phyloP scores from a whole-genome alignment of 2,888 invertebrate genomes.

The Adineta ricciae region DNA sequence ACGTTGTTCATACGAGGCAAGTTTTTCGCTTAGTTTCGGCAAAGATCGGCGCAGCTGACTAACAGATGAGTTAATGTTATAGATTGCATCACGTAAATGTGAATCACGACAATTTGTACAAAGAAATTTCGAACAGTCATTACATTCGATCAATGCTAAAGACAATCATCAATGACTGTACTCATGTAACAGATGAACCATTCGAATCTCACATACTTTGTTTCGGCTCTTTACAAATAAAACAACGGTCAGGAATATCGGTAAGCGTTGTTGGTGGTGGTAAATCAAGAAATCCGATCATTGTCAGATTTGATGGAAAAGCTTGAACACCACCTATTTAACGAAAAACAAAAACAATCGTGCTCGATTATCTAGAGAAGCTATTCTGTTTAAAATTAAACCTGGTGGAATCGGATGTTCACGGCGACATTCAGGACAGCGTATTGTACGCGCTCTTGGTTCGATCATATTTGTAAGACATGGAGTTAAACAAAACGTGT shows the following conservation, averaged over 20 bases:
- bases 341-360: not conserved
- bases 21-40: slow-evolving; percentile 52
- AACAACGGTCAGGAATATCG: not conserved
- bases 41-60: slow-evolving; percentile 61
- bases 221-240: slow-evolving; percentile 10
- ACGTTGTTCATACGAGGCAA: slow-evolving; percentile 18
- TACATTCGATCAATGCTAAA: slow-evolving; percentile 57
- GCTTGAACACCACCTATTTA: slow-evolving; percentile 69
- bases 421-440: slow-evolving; percentile 93
- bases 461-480: slow-evolving; percentile 81
- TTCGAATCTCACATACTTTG: not conserved
- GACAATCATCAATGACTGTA: no score
- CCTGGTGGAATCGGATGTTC: slow-evolving; percentile 87
- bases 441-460: slow-evolving; percentile 58
- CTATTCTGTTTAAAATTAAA: not conserved
- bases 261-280: slow-evolving; percentile 61
- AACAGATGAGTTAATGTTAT: slow-evolving; percentile 78
- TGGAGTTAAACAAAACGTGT: slow-evolving; percentile 96
- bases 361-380: not conserved
- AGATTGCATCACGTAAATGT: slow-evolving; percentile 83
- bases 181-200: no score
- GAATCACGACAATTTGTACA: slow-evolving; percentile 86
- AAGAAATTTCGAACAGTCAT: slow-evolving; percentile 91
- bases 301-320: slow-evolving; percentile 87
- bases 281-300: slow-evolving; percentile 82